Base-by-base conservation (phyloP, 2,888 invertebrate genomes). In the Cybosia mesomella region DNA sequence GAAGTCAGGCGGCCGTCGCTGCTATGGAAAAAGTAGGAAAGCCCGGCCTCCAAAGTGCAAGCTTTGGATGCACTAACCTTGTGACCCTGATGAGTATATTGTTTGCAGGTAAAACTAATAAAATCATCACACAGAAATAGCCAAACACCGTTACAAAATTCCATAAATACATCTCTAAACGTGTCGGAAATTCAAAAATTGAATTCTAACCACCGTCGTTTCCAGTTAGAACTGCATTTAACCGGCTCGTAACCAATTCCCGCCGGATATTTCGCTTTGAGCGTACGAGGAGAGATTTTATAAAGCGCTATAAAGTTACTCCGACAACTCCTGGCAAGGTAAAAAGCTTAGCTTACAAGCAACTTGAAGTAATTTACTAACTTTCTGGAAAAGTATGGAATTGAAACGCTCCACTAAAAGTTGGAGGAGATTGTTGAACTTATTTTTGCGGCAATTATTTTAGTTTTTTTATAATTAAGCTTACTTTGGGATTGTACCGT, bases 251-350 rank as follows among this genome's bases (percentile, higher is more conserved):
- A 67, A 68, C 65, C 73, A 73, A 67, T 77, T 73, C 72, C 49
- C 68, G 74, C 76, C 76, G 77, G 79, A 77, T 76, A 78, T 76
- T 77, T 64, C 74, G 74, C 36, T 77, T 75, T 74, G 75, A 70
- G 69, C 64, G 65, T 58, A 62, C 67, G 58, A 67, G 55, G 61
- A 70, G 39, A 60, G 72, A 65, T 70, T 73, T 78, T 68, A 69
- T 58, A 64, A 53, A 70, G 54, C 49, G 55, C 61, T 73, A 65
- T 72, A 71, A 80, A 81, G 68, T 76, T 72, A 18, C 9, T 61
- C n/a, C 11, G 54, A 15, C 22, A 71, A 74, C 61, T n/a, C n/a
- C 73, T 66, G 36, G 64, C 43, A 13, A 73, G 75, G 75, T 82
- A 77, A 76, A 82, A 80, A 73, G 49, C 67, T 58, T 68, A 73